Percentiles rank a stretch among this genome's conserved stretches.
Conservation (phyloP, 23 tunicate genomes). For the Diplosoma virens region DNA sequence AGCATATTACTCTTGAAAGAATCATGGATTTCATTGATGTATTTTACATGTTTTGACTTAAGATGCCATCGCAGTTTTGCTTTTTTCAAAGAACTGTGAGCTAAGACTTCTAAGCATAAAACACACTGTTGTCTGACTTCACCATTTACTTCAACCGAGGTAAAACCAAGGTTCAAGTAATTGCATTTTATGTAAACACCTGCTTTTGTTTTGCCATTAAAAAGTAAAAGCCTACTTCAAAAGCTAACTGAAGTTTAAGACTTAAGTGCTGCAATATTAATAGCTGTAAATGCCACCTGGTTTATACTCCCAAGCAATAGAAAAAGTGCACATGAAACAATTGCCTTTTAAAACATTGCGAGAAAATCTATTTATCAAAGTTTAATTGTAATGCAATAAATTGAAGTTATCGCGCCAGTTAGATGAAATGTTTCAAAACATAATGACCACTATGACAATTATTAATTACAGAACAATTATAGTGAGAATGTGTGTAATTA, state of each 20-base stretch:
- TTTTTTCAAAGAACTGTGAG: slow-evolving; percentile 55
- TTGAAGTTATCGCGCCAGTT: too few species aligned
- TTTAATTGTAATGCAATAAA: too few species aligned
- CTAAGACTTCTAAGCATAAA: slow-evolving; percentile 47
- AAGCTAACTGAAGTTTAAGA: neutral
- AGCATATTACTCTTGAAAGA: slow-evolving; percentile 14
- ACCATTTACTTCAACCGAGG: slow-evolving; percentile 54
- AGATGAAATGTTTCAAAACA: too few species aligned
- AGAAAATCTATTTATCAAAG: too few species aligned
- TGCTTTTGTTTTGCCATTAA: slow-evolving; percentile 56
- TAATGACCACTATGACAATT: too few species aligned
- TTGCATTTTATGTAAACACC: slow-evolving; percentile 37
- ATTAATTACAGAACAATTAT: too few species aligned
- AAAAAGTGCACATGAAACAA: too few species aligned
- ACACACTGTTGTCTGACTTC: slow-evolving; percentile 49
- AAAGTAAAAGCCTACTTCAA: neutral
- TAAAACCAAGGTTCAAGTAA: slow-evolving; percentile 42
- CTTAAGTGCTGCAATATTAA: too few species aligned
- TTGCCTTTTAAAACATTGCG: too few species aligned
- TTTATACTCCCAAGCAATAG: too few species aligned
- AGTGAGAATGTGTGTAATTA: too few species aligned
- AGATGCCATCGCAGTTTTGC: slow-evolving; percentile 59
- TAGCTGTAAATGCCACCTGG: too few species aligned
- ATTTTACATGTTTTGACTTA: slow-evolving; percentile 44
- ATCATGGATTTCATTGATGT: slow-evolving; percentile 12